Base-by-base conservation (phyloP, 2,888 invertebrate species). In the Asteroscopus sphinx region DNA sequence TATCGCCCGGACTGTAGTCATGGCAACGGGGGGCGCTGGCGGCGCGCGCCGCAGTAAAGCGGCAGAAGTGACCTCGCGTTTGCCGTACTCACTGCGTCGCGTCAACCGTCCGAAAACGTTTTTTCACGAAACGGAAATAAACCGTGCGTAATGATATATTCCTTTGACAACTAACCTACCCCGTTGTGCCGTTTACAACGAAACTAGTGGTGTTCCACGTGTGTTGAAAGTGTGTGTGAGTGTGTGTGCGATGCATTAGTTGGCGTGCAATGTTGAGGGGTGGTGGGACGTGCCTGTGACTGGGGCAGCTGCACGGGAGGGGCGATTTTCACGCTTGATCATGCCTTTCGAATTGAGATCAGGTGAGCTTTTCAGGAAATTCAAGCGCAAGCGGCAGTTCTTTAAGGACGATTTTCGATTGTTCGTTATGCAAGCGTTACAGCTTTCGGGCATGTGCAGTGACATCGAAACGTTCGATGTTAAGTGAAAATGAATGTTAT, bases 261-360 rank as follows among this genome's bases (percentile, higher is more conserved):
- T 73, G 69, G 73, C 83, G 87, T 90, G 88, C 86, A 82, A 91
- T 90, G 90, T 73, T 79, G 83, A 79, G 80, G 83, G 86, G 87
- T 65, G 87, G 83, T 81, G 82, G 85, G 85, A 64, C 63, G 68
- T 72, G 77, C 77, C 87, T 87, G 89, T 92, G 91, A 91, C 87
- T 74, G 82, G 76, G 80, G 62, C 73, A 74, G 72, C 79, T 83
- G 85, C 80, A 85, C 82, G 86, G 87, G 87, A 86, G 88, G 89
- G 89, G 88, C 85, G 85, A 79, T 82, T 84, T 88, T 85, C 86
- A 88, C 89, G 86, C 86, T 83, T 88, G 85, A 88, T 86, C 88
- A 93, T 93, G 93, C 93, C 93, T 81, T 93, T 89, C 89, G 93
- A 93, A 80, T 79, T 85, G 86, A 90, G 92, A 93, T 85, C 93